These are phyloP conservation scores for Raphicerus campestris DNA, from an alignment of 2,113 vertebrate species.

Conservation along the genomic window DNA sequence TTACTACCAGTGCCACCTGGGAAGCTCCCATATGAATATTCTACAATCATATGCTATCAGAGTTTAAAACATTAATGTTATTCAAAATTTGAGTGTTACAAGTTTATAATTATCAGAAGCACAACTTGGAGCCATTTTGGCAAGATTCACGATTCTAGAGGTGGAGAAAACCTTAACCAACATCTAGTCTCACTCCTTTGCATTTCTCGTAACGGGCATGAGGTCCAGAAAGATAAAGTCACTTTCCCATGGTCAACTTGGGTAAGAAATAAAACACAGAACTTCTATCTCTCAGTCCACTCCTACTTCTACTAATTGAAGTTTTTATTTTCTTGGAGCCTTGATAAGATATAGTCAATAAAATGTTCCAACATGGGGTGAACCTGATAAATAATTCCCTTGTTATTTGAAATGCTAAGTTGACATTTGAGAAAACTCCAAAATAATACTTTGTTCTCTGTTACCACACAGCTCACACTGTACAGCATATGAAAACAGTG, in stretches of 20 bases:
- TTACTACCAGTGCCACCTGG: neutral
- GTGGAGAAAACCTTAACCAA: neutral
- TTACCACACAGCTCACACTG: neutral
- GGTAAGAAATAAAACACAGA: neutral
- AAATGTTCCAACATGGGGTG: neutral
- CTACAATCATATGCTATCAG: neutral
- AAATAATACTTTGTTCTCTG: conserved; percentile 21
- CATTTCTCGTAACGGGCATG: neutral
- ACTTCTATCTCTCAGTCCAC: neutral
- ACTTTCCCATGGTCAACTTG: neutral
- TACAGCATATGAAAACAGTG: neutral
- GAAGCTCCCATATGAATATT: neutral
- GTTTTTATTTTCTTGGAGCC: neutral
- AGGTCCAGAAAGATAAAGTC: neutral
- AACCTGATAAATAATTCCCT: conserved; percentile 11
- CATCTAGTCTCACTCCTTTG: neutral
- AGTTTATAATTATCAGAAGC: neutral
- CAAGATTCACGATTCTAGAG: neutral
- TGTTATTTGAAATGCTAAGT: conserved; percentile 36
- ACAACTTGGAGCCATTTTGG: neutral
- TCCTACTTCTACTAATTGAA: neutral
- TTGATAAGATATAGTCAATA: conserved; percentile 31
- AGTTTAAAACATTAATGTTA: neutral
- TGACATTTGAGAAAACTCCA: conserved; percentile 33
- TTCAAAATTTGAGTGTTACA: neutral